Conservation (phyloP, 2,797 vertebrate species). For the Brachyalestes nurse region DNA sequence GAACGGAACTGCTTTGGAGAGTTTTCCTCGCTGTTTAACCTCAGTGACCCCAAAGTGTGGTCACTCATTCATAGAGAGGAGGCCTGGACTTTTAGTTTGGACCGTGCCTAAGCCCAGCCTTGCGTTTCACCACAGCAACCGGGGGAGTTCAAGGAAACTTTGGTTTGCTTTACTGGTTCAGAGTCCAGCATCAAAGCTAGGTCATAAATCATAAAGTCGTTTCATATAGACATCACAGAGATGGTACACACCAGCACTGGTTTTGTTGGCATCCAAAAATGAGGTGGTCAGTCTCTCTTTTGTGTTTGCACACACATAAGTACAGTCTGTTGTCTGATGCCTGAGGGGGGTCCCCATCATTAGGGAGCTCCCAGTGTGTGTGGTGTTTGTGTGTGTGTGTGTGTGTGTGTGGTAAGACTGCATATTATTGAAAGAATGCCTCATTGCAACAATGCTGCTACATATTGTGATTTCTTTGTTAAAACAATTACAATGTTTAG, state of each 20-base stretch:
- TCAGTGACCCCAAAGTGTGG: neutral
- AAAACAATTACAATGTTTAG: neutral
- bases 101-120: neutral
- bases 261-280: conserved; percentile 10
- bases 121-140: conserved; percentile 1
- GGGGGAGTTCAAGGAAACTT: neutral
- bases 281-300: neutral
- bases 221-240: neutral
- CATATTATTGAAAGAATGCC: neutral
- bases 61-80: conserved; percentile 4
- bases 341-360: neutral
- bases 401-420: neutral
- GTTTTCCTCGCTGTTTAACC: conserved; percentile 21
- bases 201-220: conserved; percentile 13
- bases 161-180: neutral
- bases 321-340: neutral
- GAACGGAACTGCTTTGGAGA: neutral
- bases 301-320: neutral
- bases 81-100: conserved; percentile 1
- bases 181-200: conserved; percentile 5
- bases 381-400: neutral
- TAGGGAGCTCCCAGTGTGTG: no score
- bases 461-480: neutral
- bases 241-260: neutral
- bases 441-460: neutral